These are phyloP conservation scores for Nyleta sp. DNA, from an alignment of 2,888 invertebrate species.

Conservation along the genomic window DNA sequence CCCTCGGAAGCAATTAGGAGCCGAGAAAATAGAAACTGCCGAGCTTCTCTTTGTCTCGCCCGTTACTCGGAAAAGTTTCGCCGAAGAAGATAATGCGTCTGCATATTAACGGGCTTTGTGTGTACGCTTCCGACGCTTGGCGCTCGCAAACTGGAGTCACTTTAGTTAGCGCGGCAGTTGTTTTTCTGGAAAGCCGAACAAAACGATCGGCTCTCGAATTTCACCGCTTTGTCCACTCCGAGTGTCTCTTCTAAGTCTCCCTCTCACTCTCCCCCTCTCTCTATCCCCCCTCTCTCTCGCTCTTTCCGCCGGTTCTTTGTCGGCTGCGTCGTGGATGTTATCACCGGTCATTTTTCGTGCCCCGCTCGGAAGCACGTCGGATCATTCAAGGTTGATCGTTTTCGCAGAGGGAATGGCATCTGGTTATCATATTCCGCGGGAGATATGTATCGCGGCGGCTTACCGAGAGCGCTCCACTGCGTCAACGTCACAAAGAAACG, in stretches of 20 bases:
- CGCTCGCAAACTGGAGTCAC: too few relatives aligned
- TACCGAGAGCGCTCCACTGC: constrained; percentile 41
- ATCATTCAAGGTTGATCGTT: constrained; percentile 65
- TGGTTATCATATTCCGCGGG: constrained; percentile 64
- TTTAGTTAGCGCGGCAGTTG: too few relatives aligned
- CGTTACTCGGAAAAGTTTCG: constrained; percentile 48
- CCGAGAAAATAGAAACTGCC: constrained; percentile 61
- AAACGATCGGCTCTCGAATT: constrained; percentile 4
- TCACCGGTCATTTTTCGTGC: constrained; percentile 60
- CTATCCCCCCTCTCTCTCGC: too few relatives aligned
- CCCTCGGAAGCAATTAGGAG: constrained; percentile 61
- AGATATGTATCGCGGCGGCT: constrained; percentile 59
- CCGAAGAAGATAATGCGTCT: constrained; percentile 51
- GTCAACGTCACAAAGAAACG: constrained; percentile 59
- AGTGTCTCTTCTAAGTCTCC: too few relatives aligned
- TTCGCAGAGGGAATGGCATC: constrained; percentile 60
- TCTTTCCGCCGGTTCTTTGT: constrained; percentile 45
- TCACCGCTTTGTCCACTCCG: background rate
- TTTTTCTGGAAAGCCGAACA: too few relatives aligned
- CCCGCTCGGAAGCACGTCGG: constrained; percentile 61
- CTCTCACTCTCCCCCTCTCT: too few relatives aligned
- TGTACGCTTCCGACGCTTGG: constrained; percentile 32
- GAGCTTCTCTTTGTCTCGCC: constrained; percentile 43
- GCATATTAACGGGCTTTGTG: constrained; percentile 51
- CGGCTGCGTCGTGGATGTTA: constrained; percentile 55